These are phyloP conservation scores for Megaptera novaeangliae DNA, from an alignment of 2,113 vertebrate genomes.

Conservation along the genomic window DNA sequence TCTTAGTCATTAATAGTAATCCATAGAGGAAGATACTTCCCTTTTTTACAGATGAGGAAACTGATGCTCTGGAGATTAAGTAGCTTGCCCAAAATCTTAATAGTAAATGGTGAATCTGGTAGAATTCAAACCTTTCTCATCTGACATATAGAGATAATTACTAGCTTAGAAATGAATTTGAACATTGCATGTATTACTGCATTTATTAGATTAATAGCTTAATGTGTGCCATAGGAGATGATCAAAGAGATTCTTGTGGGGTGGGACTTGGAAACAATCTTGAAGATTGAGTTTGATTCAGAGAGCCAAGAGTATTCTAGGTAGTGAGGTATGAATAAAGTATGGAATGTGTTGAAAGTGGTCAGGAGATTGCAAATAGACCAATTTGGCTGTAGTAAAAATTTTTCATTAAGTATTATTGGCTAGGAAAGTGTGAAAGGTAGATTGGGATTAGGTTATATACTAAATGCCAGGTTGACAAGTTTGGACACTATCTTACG, in stretches of 20 bases:
- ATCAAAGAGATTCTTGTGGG: neutral
- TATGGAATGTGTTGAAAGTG: neutral
- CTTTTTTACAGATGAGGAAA: neutral
- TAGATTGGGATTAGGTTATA: neutral
- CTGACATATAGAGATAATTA: neutral
- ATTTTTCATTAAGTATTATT: neutral
- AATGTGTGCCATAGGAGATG: neutral
- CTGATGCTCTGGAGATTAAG: neutral
- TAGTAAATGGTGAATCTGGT: neutral
- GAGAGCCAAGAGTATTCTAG: neutral
- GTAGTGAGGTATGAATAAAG: neutral
- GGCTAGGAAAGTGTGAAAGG: neutral
- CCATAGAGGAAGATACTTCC: neutral
- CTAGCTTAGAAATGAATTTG: neutral
- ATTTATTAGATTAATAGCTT: neutral
- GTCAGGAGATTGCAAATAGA: neutral
- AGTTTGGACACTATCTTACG: neutral
- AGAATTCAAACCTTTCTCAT: neutral
- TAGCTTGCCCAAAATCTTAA: neutral
- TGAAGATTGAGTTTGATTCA: neutral
- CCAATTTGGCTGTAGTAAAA: neutral
- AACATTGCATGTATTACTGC: neutral
- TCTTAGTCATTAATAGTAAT: neutral
- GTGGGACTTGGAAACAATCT: neutral
- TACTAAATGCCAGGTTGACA: neutral